Conservation (phyloP, 30 jellyfish, hydroid and myxozoan species). For the Turritopsis dohrnii region DNA sequence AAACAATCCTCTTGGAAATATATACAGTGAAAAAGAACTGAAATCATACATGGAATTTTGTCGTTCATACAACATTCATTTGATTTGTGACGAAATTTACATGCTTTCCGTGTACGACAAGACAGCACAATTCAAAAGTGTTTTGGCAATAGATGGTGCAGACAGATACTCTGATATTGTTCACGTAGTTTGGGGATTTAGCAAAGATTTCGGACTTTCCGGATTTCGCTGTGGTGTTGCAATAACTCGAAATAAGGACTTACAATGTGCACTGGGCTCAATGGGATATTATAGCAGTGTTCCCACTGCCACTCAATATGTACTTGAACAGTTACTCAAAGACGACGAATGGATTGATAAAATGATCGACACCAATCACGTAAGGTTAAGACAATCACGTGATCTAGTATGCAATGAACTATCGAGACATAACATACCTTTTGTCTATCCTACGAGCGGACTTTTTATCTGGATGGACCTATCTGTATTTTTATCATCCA, state of each 20-base stretch:
- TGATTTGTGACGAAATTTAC: conserved; percentile 64
- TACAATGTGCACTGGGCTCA: conserved; percentile 28
- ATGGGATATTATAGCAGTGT: conserved; percentile 51
- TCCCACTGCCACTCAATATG: conserved; percentile 53
- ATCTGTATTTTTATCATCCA: conserved; percentile 14
- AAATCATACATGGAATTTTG: conserved; percentile 35
- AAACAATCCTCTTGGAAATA: conserved; percentile 63
- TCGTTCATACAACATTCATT: conserved; percentile 38
- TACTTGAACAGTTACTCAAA: conserved; percentile 26
- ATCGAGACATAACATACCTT: conserved; percentile 16
- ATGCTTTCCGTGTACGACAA: conserved; percentile 42
- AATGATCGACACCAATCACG: conserved; percentile 33
- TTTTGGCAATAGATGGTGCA: conserved; percentile 21
- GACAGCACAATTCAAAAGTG: conserved; percentile 27
- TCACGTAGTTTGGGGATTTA: conserved; percentile 75
- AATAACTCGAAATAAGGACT: conserved; percentile 46
- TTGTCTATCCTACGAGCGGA: conserved; percentile 40
- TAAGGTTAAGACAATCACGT: conserved; percentile 33
- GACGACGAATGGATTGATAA: conserved; percentile 65
- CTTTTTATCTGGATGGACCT: conserved; percentile 61
- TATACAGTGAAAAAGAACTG: conserved; percentile 45
- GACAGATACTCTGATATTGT: conserved; percentile 30
- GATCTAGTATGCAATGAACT: conserved; percentile 33
- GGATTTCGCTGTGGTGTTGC: conserved; percentile 81
- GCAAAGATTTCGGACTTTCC: conserved; percentile 70